Conservation (phyloP, 2,113 vertebrate genomes). For the Meles meles region DNA sequence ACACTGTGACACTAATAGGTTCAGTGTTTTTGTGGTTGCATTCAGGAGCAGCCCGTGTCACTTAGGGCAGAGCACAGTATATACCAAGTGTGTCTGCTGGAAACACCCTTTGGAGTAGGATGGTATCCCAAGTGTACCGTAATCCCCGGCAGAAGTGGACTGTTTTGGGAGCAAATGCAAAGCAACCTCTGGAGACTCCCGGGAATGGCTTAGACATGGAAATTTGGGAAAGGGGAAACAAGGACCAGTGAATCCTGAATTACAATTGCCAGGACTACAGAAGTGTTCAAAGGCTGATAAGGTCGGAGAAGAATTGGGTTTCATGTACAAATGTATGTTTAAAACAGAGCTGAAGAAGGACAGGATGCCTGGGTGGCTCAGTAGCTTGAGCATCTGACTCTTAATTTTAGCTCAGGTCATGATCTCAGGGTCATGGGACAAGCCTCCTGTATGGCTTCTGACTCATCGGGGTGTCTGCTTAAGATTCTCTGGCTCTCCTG, state of each 20-base stretch:
- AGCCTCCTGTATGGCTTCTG: background rate
- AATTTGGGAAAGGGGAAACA: background rate
- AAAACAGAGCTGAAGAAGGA: background rate
- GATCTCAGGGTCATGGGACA: background rate
- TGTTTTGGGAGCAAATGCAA: background rate
- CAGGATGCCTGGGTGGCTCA: background rate
- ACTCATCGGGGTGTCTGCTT: background rate
- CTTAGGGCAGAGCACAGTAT: background rate
- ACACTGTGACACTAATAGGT: background rate
- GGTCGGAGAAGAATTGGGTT: background rate
- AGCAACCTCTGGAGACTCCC: background rate
- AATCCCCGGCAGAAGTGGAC: background rate
- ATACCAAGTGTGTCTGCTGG: too few relatives aligned
- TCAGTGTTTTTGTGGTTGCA: background rate
- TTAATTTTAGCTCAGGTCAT: background rate
- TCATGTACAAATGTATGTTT: background rate
- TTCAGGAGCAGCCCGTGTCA: background rate
- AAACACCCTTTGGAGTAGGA: background rate
- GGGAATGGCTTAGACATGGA: background rate
- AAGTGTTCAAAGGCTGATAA: background rate
- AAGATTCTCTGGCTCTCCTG: background rate
- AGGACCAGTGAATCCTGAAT: background rate
- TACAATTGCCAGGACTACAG: background rate
- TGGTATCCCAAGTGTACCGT: background rate
- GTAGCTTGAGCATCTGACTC: background rate